Percentiles rank a stretch among this genome's conserved stretches.
phyloP scores from a whole-genome alignment of 64 coral and sea anemone species.

The Pachyseris speciosa region DNA sequence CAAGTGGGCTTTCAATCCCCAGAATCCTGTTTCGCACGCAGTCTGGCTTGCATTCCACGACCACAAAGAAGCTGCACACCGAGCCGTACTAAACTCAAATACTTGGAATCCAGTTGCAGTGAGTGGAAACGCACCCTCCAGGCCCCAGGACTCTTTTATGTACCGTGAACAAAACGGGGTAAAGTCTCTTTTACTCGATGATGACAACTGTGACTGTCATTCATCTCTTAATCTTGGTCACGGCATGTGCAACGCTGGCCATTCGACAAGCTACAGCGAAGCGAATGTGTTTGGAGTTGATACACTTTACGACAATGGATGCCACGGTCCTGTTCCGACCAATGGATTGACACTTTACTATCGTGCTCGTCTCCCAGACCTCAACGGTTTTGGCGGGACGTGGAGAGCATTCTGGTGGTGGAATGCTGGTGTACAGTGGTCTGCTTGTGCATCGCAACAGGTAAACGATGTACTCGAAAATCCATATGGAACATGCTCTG shows the following conservation, averaged over 20 bases:
- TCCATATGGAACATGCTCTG: constrained; percentile 21
- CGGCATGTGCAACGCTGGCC: constrained; percentile 10
- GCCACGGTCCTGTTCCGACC: constrained; percentile 6
- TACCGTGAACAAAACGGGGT: constrained; percentile 33
- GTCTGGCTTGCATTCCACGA: constrained; percentile 78
- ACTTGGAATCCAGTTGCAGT: constrained; percentile 65
- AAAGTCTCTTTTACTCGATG: constrained; percentile 35
- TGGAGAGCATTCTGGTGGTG: constrained; percentile 51
- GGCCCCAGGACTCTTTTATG: background rate
- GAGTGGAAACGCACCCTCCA: constrained; percentile 28
- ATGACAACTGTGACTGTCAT: constrained; percentile 36
- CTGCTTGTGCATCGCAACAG: background rate
- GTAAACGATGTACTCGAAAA: constrained; percentile 9
- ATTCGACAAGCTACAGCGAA: background rate
- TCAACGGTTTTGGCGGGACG: background rate
- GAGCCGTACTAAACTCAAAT: constrained; percentile 15
- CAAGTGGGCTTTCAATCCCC: constrained; percentile 65
- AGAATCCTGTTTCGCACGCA: constrained; percentile 62
- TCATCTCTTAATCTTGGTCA: constrained; percentile 28
- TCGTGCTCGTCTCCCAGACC: background rate
- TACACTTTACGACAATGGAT: background rate
- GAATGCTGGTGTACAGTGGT: constrained; percentile 7
- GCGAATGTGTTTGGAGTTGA: constrained; percentile 3
- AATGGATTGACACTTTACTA: constrained; percentile 34
- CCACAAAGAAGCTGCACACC: constrained; percentile 40